Conservation (phyloP, 1,140 invertebrate genomes). For the Drosophila paulistorum region DNA sequence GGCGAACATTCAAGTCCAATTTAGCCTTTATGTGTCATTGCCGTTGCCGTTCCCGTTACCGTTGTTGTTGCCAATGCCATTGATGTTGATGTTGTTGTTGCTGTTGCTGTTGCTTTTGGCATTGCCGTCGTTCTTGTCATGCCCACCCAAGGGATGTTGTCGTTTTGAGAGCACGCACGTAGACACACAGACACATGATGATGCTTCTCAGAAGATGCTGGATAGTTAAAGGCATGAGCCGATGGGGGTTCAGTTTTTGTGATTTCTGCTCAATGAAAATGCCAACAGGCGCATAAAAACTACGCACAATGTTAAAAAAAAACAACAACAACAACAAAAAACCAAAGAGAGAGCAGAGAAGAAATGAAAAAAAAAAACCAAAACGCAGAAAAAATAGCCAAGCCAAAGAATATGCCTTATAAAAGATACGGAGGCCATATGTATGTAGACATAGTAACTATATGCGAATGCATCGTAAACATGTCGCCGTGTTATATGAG, state of each 20-base stretch:
- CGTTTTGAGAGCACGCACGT: constrained; percentile 57
- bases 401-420: constrained; percentile 6
- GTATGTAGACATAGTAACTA: constrained; percentile 6
- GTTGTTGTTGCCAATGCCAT: too few species aligned
- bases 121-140: constrained; percentile 19
- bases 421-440: background rate
- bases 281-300: constrained; percentile 61
- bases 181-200: constrained; percentile 23
- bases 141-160: constrained; percentile 66
- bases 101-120: too few species aligned
- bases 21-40: constrained; percentile 74
- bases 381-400: constrained; percentile 7
- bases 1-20: constrained; percentile 68
- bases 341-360: background rate
- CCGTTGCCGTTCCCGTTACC: background rate
- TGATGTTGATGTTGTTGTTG: too few species aligned
- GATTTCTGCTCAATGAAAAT: constrained; percentile 70
- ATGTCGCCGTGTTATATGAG: constrained; percentile 71
- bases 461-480: constrained; percentile 71
- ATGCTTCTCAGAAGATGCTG: constrained; percentile 35
- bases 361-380: background rate
- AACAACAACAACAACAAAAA: background rate
- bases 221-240: constrained; percentile 32
- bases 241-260: constrained; percentile 47
- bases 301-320: constrained; percentile 38